Evolutionary conservation across 2,888 invertebrate genomes (phyloP).

Genomic region (Philereme transversata): DNA sequence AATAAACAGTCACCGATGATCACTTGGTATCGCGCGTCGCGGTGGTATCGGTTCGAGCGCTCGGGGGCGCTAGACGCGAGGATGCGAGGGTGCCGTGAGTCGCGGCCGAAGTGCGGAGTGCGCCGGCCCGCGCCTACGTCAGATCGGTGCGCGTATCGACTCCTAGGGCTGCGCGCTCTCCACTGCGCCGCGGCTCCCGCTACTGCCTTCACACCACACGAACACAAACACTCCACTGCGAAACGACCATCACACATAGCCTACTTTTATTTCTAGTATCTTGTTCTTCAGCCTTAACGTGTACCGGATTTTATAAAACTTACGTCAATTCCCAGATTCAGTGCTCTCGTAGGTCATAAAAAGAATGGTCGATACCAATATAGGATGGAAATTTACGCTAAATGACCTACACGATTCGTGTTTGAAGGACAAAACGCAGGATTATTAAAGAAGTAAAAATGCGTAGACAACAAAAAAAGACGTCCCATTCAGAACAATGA

Average conservation of each 20-base stretch:
- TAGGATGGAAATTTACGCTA: conserved; percentile 32
- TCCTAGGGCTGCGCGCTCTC: conserved; percentile 49
- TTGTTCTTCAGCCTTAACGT: conserved; percentile 59
- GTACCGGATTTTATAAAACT: conserved; percentile 55
- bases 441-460: conserved; percentile 27
- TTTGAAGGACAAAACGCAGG: conserved; percentile 42
- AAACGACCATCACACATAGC: conserved; percentile 59
- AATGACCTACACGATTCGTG: conserved; percentile 43
- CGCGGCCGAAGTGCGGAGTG: conserved; percentile 60
- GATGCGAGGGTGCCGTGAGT: conserved; percentile 63
- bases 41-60: conserved; percentile 45
- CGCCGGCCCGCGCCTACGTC: conserved; percentile 69
- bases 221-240: conserved; percentile 70
- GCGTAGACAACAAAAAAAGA: neutral
- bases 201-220: conserved; percentile 61
- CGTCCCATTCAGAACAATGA: conserved; percentile 9
- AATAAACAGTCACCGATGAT: conserved; percentile 54
- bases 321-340: conserved; percentile 46
- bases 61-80: conserved; percentile 46
- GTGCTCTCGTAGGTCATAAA: conserved; percentile 44
- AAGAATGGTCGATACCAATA: conserved; percentile 34
- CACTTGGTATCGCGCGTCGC: conserved; percentile 56
- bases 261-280: conserved; percentile 60
- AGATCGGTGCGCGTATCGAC: conserved; percentile 70
- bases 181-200: conserved; percentile 45